Evolutionary conservation across 2,113 vertebrate species (phyloP).

Genomic region (Pyrgilauda ruficollis): DNA sequence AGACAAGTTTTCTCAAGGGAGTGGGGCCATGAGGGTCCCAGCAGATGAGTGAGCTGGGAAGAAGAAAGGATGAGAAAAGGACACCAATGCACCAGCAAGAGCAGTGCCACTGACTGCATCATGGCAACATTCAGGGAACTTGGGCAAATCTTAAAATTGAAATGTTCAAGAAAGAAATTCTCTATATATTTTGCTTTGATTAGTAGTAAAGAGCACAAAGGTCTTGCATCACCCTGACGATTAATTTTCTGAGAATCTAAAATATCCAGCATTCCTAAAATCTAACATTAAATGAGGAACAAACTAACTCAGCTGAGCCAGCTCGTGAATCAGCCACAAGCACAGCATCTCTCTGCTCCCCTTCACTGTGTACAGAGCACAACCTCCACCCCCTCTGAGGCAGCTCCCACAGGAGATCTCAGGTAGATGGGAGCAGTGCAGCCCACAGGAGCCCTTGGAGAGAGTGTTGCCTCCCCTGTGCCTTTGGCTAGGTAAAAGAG

Average conservation of each 20-base stretch:
- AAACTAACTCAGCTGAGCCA: neutral
- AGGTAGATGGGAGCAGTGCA: neutral
- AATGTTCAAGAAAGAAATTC: neutral
- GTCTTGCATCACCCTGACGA: accelerated
- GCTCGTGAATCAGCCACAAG: neutral
- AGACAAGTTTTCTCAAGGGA: neutral
- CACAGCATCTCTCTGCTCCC: neutral
- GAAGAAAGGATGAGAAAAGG: neutral
- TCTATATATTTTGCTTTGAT: neutral
- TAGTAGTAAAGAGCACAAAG: neutral
- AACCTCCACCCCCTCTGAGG: neutral
- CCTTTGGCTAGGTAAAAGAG: neutral
- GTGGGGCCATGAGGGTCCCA: neutral
- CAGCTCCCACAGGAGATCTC: neutral
- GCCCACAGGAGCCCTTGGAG: neutral
- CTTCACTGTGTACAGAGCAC: neutral
- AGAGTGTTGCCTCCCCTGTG: neutral
- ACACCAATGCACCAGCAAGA: neutral
- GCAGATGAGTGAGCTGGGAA: neutral
- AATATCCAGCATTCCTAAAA: neutral
- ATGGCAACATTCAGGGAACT: neutral
- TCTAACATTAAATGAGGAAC: neutral
- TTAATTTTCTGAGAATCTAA: neutral
- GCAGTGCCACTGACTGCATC: neutral
- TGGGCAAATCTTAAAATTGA: neutral